phyloP scores from a whole-genome alignment of 1,140 invertebrate genomes.

The Heliothis subflexa region DNA sequence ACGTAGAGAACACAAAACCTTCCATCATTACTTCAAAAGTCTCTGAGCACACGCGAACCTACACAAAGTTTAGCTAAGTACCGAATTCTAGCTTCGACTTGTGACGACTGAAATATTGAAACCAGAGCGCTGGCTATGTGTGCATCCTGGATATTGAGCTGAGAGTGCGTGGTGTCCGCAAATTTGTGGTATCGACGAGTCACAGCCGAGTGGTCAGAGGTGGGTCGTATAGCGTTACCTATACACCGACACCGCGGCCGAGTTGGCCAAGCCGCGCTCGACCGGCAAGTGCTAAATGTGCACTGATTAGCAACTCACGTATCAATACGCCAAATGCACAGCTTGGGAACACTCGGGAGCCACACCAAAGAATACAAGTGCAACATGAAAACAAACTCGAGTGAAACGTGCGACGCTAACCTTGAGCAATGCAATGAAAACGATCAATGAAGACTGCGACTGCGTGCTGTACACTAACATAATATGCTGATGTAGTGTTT shows the following conservation, averaged over 20 bases:
- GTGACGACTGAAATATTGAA: neutral
- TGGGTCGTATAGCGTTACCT: slow-evolving; percentile 15
- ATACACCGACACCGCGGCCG: slow-evolving; percentile 30
- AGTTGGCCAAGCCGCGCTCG: slow-evolving; percentile 30
- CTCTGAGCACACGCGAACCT: neutral
- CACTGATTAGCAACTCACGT: slow-evolving; percentile 45
- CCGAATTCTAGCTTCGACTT: neutral
- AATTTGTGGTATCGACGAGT: slow-evolving; percentile 21
- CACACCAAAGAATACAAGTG: neutral
- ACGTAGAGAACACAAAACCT: neutral
- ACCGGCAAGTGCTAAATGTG: slow-evolving; percentile 48
- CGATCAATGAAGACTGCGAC: slow-evolving; percentile 36
- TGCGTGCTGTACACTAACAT: slow-evolving; percentile 30
- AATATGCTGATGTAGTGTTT: slow-evolving; percentile 7
- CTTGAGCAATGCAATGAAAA: slow-evolving; percentile 27
- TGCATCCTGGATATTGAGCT: neutral
- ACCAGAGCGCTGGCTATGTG: neutral
- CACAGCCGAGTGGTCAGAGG: slow-evolving; percentile 40
- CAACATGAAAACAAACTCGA: slow-evolving; percentile 2
- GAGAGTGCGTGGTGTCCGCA: no score
- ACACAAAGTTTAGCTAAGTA: neutral
- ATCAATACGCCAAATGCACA: slow-evolving; percentile 17
- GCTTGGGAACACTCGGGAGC: neutral
- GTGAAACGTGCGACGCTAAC: neutral
- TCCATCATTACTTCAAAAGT: neutral